A percentile compares a stretch with the other conserved stretches of the same genome.
Conservation (phyloP, 1,140 invertebrate species). For the Drosophila tropicalis region DNA sequence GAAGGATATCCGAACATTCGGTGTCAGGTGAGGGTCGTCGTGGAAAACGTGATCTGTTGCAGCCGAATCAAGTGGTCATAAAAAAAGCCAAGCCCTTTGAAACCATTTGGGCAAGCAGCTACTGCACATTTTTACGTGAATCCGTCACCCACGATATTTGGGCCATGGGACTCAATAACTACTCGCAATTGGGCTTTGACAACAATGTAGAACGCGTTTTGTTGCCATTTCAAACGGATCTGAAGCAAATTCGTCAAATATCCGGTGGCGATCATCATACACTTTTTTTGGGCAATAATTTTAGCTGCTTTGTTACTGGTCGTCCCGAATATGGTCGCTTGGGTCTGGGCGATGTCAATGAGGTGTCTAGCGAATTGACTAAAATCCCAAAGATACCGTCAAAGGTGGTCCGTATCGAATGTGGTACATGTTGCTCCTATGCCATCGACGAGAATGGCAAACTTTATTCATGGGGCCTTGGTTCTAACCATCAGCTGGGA, state of each 20-base stretch:
- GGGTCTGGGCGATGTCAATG: conserved; percentile 89
- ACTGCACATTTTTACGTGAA: conserved; percentile 91
- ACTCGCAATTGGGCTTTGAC: conserved; percentile 88
- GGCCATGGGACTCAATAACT: conserved; percentile 97
- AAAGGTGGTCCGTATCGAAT: conserved; percentile 88
- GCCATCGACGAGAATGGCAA: conserved; percentile 92
- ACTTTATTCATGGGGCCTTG: conserved; percentile 96
- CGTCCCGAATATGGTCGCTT: conserved; percentile 95
- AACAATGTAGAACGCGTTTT: conserved; percentile 54
- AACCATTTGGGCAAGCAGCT: conserved; percentile 93
- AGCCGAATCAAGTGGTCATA: conserved; percentile 85
- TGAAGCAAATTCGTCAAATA: conserved; percentile 69
- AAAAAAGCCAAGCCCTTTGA: conserved; percentile 86
- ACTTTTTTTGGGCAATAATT: conserved; percentile 86
- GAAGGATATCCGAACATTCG: conserved; percentile 84
- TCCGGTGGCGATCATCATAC: conserved; percentile 92
- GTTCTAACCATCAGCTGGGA: conserved; percentile 92
- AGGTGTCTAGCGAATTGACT: conserved; percentile 89
- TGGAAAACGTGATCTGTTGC: conserved; percentile 88
- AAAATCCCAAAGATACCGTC: conserved; percentile 86
- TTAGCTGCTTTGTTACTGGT: conserved; percentile 90
- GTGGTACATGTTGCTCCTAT: conserved; percentile 92
- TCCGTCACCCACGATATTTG: conserved; percentile 88
- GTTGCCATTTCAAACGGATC: conserved; percentile 62
- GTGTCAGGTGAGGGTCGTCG: conserved; percentile 85